These are phyloP conservation scores for Lordiphosa stackelbergi DNA, from an alignment of 1,140 invertebrate species.

Conservation along the genomic window DNA sequence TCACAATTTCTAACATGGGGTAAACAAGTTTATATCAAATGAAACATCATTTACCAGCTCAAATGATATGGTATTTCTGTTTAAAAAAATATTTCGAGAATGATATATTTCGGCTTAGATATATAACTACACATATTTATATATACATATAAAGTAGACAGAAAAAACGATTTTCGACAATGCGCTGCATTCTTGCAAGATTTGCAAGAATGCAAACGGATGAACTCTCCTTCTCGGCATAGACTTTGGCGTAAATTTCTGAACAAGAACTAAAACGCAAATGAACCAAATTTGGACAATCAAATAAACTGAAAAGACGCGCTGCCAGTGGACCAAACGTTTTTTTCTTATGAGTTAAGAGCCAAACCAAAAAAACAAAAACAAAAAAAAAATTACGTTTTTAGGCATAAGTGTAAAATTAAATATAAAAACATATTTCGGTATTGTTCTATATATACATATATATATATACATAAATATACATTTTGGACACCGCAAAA, in stretches of 20 bases:
- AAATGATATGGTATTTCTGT: slow-evolving; percentile 41
- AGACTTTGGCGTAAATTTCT: slow-evolving; percentile 71
- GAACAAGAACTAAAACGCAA: slow-evolving; percentile 36
- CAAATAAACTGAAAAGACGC: slow-evolving; percentile 35
- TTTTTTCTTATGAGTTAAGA: slow-evolving; percentile 13
- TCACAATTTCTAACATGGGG: slow-evolving; percentile 36
- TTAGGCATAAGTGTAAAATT: slow-evolving; percentile 76
- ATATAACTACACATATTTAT: slow-evolving; percentile 8
- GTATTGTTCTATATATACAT: slow-evolving; percentile 76
- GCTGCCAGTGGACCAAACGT: slow-evolving; percentile 37
- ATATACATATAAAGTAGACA: neutral
- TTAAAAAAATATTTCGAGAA: slow-evolving; percentile 28
- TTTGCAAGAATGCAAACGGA: slow-evolving; percentile 32
- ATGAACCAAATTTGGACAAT: slow-evolving; percentile 39
- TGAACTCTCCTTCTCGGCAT: slow-evolving; percentile 62
- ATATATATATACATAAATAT: slow-evolving; percentile 42
- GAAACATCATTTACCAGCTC: slow-evolving; percentile 33
- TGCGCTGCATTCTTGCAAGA: slow-evolving; percentile 41
- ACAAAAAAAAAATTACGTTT: slow-evolving; percentile 33
- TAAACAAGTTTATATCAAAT: slow-evolving; percentile 19
- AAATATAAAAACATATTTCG: slow-evolving; percentile 69
- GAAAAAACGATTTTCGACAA: slow-evolving; percentile 37
- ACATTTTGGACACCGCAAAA: slow-evolving; percentile 54
- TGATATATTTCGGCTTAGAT: slow-evolving; percentile 57
- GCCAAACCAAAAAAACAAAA: slow-evolving; percentile 33